phyloP scores from a whole-genome alignment of 2,113 vertebrate genomes.

The Pagrus major region DNA sequence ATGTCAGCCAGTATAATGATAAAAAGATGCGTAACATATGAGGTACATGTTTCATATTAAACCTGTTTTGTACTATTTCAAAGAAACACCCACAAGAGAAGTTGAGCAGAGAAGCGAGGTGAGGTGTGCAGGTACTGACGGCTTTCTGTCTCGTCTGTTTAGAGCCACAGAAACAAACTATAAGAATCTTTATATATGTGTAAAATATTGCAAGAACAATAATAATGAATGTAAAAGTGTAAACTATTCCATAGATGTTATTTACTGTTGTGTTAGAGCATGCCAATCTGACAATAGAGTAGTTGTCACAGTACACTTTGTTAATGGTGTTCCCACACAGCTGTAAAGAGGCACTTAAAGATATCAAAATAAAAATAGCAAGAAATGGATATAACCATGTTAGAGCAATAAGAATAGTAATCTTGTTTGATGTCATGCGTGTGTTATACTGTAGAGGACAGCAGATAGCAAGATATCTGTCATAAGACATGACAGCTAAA shows the following conservation, averaged over 20 bases:
- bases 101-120: slow-evolving; percentile 45
- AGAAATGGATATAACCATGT: slow-evolving; percentile 48
- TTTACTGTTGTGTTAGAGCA: slow-evolving; percentile 57
- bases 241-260: background rate
- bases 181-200: slow-evolving; percentile 34
- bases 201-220: background rate
- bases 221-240: background rate
- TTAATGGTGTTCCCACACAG: slow-evolving; percentile 69
- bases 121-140: slow-evolving; percentile 41
- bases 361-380: background rate
- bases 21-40: slow-evolving; percentile 5
- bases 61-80: slow-evolving; percentile 36
- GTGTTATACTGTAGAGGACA: slow-evolving; percentile 41
- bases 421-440: background rate
- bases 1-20: slow-evolving; percentile 11
- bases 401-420: background rate
- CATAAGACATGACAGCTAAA: slow-evolving; percentile 62
- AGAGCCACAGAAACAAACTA: slow-evolving; percentile 32
- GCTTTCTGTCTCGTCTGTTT: slow-evolving; percentile 49
- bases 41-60: slow-evolving; percentile 21
- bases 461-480: slow-evolving; percentile 61
- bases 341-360: slow-evolving; percentile 27
- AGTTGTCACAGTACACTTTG: slow-evolving; percentile 70
- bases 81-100: slow-evolving; percentile 3
- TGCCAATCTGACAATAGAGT: slow-evolving; percentile 63